Base-by-base conservation (phyloP, 2,888 invertebrate species). In the Cosmia trapezina region DNA sequence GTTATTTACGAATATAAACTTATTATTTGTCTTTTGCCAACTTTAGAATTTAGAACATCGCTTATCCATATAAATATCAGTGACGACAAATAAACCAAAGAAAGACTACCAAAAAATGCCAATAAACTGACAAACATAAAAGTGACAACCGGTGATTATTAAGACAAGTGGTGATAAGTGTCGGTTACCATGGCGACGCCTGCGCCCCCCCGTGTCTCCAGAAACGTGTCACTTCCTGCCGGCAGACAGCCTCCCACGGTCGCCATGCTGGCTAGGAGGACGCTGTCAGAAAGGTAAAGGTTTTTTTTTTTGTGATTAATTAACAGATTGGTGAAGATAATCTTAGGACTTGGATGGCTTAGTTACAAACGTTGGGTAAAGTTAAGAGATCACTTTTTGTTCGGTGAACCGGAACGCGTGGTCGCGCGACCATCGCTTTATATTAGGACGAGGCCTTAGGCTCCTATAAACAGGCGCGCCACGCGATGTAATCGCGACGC, bases 141-240 rank as follows among this genome's bases (percentile, higher is more conserved):
- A 70, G 74, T 83, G 66, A 80, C 22, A 57, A 11, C 19, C 17
- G 19, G 80, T 79, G 66, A 66, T 62, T 56, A n/a, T 41, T n/a
- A 57, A 59, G 66, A 37, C n/a, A 67, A 70, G 56, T 65, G 57
- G 80, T 74, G 80, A 74, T 64, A 14, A 80, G 62, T 80, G 81
- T 7, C 0, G 6, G 70, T 83, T 60, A 54, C 61, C 54, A 95
- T 94, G 95, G 91, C 94, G 68, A 90, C 94, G 3, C 93, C 88
- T 53, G 93, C 93, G 68, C 94, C 95, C 0, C 95, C 96, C 0
- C 91, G 96, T 11, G 96, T 96, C 45, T 91, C 96, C 28, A 86
- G 96, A 56, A 96, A 96, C 77, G 94, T 96, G 57, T 96, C 96
- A 28, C 86, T 96, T 78, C 96, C 96, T 8, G 95, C 96, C 4